Conservation (phyloP, 2,888 invertebrate species). For the Sialis lutaria region DNA sequence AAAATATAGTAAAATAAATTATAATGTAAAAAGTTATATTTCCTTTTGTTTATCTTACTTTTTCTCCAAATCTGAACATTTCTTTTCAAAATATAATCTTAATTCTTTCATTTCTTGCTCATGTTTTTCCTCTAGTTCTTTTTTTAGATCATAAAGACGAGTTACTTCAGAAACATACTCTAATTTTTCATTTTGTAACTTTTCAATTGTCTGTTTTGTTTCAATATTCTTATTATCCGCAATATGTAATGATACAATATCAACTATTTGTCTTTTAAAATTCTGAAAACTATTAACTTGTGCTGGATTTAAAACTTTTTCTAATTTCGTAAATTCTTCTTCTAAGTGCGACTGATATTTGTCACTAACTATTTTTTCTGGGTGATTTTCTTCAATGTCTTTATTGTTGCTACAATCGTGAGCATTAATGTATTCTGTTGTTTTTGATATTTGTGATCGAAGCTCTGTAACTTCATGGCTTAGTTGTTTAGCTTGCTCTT, state of each 20-base stretch:
- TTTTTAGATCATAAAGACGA: slow-evolving; percentile 32
- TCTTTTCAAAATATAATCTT: slow-evolving; percentile 62
- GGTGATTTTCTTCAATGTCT: slow-evolving; percentile 5
- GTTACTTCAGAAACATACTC: slow-evolving; percentile 33
- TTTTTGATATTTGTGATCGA: slow-evolving; percentile 27
- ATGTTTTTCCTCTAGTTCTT: slow-evolving; percentile 46
- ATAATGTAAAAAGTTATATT: not conserved
- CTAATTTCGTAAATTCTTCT: slow-evolving; percentile 12
- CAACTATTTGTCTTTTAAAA: too few species aligned
- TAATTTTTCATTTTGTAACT: slow-evolving; percentile 38
- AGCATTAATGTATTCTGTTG: slow-evolving; percentile 23
- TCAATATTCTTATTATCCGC: not conserved
- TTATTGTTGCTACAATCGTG: slow-evolving; percentile 12
- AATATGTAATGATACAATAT: not conserved
- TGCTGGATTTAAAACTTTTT: slow-evolving; percentile 10
- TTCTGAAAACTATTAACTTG: too few species aligned
- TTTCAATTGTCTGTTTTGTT: slow-evolving; percentile 25
- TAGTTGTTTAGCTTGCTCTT: slow-evolving; percentile 40
- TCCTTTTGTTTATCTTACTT: slow-evolving; percentile 32
- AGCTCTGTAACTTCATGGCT: slow-evolving; percentile 37
- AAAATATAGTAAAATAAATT: slow-evolving; percentile 15
- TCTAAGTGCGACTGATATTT: slow-evolving; percentile 1
- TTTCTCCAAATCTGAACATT: slow-evolving; percentile 63
- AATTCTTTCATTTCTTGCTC: slow-evolving; percentile 62
- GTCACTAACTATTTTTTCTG: slow-evolving; percentile 2